Base-by-base conservation (phyloP, 92 coral and sea anemone species). In the Anthopleura xanthogrammica region DNA sequence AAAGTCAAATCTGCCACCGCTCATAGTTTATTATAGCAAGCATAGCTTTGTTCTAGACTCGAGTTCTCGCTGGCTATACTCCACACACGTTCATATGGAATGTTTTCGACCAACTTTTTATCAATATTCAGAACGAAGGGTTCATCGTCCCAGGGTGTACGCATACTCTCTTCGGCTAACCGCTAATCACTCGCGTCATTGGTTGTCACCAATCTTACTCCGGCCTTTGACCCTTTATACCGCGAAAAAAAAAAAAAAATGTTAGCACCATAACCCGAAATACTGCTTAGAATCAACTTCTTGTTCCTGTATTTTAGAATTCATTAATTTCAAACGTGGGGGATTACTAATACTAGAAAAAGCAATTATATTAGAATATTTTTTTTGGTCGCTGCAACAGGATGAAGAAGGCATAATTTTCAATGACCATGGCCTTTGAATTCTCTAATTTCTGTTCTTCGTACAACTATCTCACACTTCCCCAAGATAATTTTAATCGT, bases 1-100 rank as follows among this genome's bases (percentile, higher is more conserved):
- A 86, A 94, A 94, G 89, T 94, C 98, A 94, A 94, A 94, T 82
- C 98, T 93, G 72, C 98, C 98, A 76, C 98, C 98, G 83, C 91
- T 91, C 98, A 94, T 94, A 87, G 77, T 23, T 68, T 68, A 43
- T 80, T 87, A 83, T 83, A 80, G 85, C 78, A 86, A 92, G 98
- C 98, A 94, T 94, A 79, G 95, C 98, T 91, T 88, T 86, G 82
- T 74, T 48, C 83, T 76, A 79, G 80, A 82, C 65, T 71, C 16
- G 2, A 54, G 3, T 54, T 54, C 62, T 64, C 2, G 77, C 48
- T 81, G 56, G 48, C 75, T 42, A 42, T 65, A 79, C 78, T 55
- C 75, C n/a, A 56, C 87, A 52, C 83, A 56, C 90, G 57, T 77
- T 73, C 90, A 68, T 68, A 68, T 42, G 74, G 74, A 68, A 68